Conservation (phyloP, 2,888 invertebrate species). For the Iphiclides podalirius region DNA sequence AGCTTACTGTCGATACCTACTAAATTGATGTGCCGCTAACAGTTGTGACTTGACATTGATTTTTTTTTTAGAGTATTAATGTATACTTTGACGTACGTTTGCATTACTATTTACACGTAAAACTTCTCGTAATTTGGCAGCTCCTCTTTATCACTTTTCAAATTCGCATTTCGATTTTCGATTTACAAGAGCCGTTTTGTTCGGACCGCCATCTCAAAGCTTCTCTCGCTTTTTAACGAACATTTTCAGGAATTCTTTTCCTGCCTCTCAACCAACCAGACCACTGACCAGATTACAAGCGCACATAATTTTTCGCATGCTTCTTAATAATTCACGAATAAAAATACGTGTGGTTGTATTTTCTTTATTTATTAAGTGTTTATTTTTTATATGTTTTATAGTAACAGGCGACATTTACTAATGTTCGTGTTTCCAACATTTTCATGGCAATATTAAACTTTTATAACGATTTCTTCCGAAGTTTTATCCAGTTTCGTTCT, state of each 20-base stretch:
- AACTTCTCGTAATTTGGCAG: background rate
- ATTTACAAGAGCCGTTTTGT: background rate
- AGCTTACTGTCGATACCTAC: conserved; percentile 31
- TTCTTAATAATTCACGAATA: background rate
- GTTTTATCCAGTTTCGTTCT: no score
- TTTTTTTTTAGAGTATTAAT: background rate
- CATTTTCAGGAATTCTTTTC: background rate
- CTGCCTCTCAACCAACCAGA: background rate
- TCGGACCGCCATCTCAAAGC: background rate
- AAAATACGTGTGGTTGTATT: background rate
- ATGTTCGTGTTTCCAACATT: no score
- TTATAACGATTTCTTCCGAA: no score
- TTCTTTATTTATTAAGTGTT: background rate
- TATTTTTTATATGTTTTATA: background rate
- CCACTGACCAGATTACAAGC: background rate
- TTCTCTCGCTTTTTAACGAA: background rate
- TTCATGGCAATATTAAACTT: no score
- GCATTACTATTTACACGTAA: background rate
- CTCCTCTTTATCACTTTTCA: background rate
- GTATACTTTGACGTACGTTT: background rate
- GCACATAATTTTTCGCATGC: conserved; percentile 11
- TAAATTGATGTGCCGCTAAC: conserved; percentile 14
- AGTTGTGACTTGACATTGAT: background rate
- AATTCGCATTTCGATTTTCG: background rate
- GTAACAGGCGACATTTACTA: background rate